Evolutionary conservation across 2,888 invertebrate genomes (phyloP).

Genomic region (Acholoe squamosa): DNA sequence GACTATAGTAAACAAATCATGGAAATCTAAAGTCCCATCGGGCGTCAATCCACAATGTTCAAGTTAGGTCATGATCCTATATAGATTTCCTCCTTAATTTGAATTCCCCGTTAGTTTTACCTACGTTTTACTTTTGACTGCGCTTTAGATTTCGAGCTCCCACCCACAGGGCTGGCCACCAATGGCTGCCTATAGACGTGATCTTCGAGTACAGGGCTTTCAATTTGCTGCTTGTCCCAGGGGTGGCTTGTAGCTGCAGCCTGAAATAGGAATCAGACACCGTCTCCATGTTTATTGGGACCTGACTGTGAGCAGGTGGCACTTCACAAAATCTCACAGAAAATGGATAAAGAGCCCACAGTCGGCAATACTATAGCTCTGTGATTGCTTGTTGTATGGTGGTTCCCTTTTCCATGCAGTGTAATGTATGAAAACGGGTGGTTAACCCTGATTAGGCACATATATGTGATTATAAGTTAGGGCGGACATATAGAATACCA

Average conservation of each 20-base stretch:
- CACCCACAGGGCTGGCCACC: too few species aligned
- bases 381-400: background rate
- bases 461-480: too few species aligned
- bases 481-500: too few species aligned
- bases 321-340: background rate
- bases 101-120: too few species aligned
- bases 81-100: too few species aligned
- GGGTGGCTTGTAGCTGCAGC: background rate
- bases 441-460: background rate
- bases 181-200: too few species aligned
- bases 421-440: background rate
- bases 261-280: background rate
- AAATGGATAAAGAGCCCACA: background rate
- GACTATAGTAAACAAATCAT: too few species aligned
- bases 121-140: too few species aligned
- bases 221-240: background rate
- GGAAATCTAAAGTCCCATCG: too few species aligned
- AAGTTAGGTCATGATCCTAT: too few species aligned
- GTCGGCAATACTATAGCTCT: background rate
- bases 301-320: background rate
- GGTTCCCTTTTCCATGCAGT: constrained; percentile 13
- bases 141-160: too few species aligned
- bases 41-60: too few species aligned
- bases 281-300: background rate
- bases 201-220: background rate